Base-by-base conservation (phyloP, 2,113 vertebrate species). In the Acrocephalus kingi region DNA sequence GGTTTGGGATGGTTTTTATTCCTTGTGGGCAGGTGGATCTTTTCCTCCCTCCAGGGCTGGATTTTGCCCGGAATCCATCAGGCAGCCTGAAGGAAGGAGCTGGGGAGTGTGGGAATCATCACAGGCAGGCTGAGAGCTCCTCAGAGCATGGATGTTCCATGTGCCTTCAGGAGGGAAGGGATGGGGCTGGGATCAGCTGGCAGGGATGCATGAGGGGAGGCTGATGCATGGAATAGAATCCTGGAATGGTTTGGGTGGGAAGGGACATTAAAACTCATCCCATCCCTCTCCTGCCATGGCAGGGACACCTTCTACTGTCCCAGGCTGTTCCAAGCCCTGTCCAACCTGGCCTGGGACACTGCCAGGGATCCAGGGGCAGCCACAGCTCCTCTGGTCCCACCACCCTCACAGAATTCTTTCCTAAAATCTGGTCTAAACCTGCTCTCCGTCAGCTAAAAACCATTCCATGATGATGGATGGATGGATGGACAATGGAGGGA, bases 51-150 rank as follows among this genome's bases (percentile, higher is more conserved):
- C 52, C 17, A 12, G 82, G 51, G 25, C 7, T 39, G 2, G n/a
- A 2, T 84, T 75, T 45, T 67, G 20, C 28, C 5, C 33, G 25
- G 74, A 35, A 82, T 31, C 35, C 24, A 13, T 12, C 75, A 48
- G 56, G 74, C 71, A 92, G 84, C 43, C 61, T 33, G 48, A 16
- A 18, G 24, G 71, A 39, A 25, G 61, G 63, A 54, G 39, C 4
- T 9, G 52, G 39, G 81, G 68, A 28, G 76, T 3, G 8, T 20
- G 16, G 15, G 68, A 55, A 52, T 33, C 5, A 17, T 39, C 37
- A 39, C 82, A 3, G 19, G 25, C 35, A 27, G 18, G 95, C 74
- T 92, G 96, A 67, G 93, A 86, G 92, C 91, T 89, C 79, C 15
- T 90, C 84, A 16, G 72, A 89, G 43, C 48, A 1, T 21, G 28